Percentiles rank a stretch among this genome's conserved stretches.
These are phyloP conservation scores for Dilophus febrilis DNA, from an alignment of 2,888 invertebrate species.

Conservation along the genomic window DNA sequence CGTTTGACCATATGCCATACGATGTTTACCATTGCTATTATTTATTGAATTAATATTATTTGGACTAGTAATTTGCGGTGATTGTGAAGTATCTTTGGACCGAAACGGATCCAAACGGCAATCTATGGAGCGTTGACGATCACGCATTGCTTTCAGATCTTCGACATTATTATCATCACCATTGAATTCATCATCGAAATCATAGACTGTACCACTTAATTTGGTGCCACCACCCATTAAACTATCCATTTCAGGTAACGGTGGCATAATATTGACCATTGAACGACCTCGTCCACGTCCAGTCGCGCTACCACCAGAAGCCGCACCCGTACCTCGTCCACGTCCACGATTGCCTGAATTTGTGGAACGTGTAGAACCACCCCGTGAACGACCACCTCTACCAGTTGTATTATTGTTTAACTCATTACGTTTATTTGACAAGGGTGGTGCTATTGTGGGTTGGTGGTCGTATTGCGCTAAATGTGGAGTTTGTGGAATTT, in stretches of 20 bases:
- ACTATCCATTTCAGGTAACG: slow-evolving; percentile 5
- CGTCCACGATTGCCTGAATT: slow-evolving; percentile 5
- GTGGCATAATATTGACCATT: slow-evolving; percentile 8
- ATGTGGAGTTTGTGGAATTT: no score
- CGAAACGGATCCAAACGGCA: slow-evolving; percentile 35
- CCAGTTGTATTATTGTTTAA: no score
- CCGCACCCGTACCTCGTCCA: slow-evolving; percentile 32
- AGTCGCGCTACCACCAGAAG: slow-evolving; percentile 33
- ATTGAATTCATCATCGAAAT: slow-evolving; percentile 67
- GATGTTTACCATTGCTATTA: neutral
- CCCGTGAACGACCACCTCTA: slow-evolving; percentile 21
- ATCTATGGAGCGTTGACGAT: slow-evolving; percentile 59
- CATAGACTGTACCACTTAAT: slow-evolving; percentile 72
- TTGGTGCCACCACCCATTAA: slow-evolving; percentile 25
- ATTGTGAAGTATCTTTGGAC: slow-evolving; percentile 34
- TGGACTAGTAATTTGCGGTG: slow-evolving; percentile 33
- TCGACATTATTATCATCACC: slow-evolving; percentile 56
- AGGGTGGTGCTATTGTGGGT: no score
- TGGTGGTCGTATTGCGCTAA: no score
- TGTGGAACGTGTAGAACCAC: slow-evolving; percentile 8
- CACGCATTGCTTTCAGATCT: slow-evolving; percentile 61
- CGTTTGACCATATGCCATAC: neutral
- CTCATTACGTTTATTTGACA: no score
- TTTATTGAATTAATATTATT: slow-evolving; percentile 2
- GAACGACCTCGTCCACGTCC: slow-evolving; percentile 26